Conservation (phyloP, 1,140 invertebrate genomes). For the Papilio xuthus region DNA sequence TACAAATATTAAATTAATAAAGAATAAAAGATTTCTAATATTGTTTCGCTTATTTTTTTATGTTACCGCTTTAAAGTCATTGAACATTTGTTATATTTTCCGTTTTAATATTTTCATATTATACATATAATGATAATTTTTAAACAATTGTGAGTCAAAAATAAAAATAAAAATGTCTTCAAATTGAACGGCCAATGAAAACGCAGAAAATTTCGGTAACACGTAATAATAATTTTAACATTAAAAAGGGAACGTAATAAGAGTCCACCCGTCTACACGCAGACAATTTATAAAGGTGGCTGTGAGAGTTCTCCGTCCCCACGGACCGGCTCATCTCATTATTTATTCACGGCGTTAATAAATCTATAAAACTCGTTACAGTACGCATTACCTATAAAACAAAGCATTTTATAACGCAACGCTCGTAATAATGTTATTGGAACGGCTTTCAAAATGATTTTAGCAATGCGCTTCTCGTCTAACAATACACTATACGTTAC, state of each 20-base stretch:
- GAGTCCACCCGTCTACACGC: slow-evolving; percentile 1
- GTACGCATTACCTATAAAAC: slow-evolving; percentile 36
- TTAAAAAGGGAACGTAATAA: slow-evolving; percentile 27
- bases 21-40: too few relatives aligned
- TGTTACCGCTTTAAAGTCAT: neutral
- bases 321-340: slow-evolving; percentile 30
- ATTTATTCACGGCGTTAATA: slow-evolving; percentile 38
- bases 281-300: slow-evolving; percentile 4
- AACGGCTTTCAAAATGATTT: slow-evolving; percentile 31
- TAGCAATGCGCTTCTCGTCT: neutral
- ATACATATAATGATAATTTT: too few relatives aligned
- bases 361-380: slow-evolving; percentile 39
- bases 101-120: neutral
- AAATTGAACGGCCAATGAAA: neutral
- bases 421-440: slow-evolving; percentile 29
- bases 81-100: too few relatives aligned
- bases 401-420: slow-evolving; percentile 35
- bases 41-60: neutral
- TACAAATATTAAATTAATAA: neutral
- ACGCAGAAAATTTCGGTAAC: neutral
- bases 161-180: neutral
- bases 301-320: neutral
- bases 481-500: neutral
- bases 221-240: slow-evolving; percentile 1
- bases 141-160: too few relatives aligned